phyloP scores from a whole-genome alignment of 2,888 invertebrate species.

The Galerucella nymphaeae region DNA sequence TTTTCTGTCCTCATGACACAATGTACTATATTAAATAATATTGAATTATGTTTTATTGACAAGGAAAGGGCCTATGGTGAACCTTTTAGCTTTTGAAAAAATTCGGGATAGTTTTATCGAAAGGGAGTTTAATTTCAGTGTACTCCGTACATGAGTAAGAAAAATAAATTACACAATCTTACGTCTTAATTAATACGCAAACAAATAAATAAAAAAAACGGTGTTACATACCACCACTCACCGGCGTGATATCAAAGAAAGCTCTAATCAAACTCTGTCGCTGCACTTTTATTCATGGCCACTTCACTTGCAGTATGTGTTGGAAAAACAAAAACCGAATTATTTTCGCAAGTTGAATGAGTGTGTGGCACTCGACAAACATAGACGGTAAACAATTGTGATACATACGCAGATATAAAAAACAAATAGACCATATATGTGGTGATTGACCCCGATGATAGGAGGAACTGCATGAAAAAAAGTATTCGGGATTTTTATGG shows the following conservation, averaged over 20 bases:
- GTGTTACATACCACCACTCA: constrained; percentile 17
- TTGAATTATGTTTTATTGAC: too few species aligned
- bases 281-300: constrained; percentile 33
- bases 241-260: constrained; percentile 2
- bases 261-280: constrained; percentile 26
- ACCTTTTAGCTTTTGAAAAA: too few species aligned
- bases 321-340: constrained; percentile 47
- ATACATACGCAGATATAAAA: constrained; percentile 58
- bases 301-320: constrained; percentile 27
- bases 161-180: background rate
- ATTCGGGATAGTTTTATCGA: background rate
- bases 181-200: background rate
- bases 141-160: background rate
- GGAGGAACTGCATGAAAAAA: constrained; percentile 26
- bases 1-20: too few species aligned
- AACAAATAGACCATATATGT: constrained; percentile 61
- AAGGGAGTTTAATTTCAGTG: background rate
- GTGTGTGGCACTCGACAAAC: constrained; percentile 56
- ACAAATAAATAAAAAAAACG: background rate
- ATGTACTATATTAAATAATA: too few species aligned
- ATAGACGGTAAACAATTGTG: constrained; percentile 58
- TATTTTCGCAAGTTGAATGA: constrained; percentile 54
- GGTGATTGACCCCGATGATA: constrained; percentile 60
- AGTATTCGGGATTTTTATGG: constrained; percentile 2
- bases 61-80: too few species aligned